Evolutionary conservation across 2,797 vertebrate species (phyloP).

Genomic region (Pseudocheirus occidentalis): DNA sequence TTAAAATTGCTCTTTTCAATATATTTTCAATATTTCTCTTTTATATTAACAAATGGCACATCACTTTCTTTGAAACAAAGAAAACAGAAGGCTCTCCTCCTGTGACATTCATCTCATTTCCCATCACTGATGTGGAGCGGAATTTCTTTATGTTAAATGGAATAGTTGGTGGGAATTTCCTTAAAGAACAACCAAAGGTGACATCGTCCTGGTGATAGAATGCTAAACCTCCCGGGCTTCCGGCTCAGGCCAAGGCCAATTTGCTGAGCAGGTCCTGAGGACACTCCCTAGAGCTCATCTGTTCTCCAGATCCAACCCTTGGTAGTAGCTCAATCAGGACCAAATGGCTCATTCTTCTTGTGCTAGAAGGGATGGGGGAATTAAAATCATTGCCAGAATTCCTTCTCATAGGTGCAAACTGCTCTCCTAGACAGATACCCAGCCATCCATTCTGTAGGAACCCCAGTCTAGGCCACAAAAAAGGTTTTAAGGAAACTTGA

Average conservation of each 20-base stretch:
- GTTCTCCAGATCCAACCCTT: background rate
- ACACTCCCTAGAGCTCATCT: background rate
- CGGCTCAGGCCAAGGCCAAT: constrained; percentile 66
- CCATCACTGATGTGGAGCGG: constrained; percentile 88
- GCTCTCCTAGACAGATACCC: background rate
- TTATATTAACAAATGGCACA: constrained; percentile 99
- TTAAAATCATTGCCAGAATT: background rate
- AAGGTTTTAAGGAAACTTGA: background rate
- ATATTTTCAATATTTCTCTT: constrained; percentile 99
- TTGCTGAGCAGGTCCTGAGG: constrained; percentile 60
- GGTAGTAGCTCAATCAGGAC: background rate
- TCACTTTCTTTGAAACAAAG: constrained; percentile 99
- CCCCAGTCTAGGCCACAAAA: background rate
- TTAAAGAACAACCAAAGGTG: constrained; percentile 87
- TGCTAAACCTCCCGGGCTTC: background rate
- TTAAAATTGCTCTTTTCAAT: constrained; percentile 99
- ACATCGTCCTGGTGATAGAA: constrained; percentile 44
- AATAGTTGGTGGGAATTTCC: constrained; percentile 82
- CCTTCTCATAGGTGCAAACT: background rate
- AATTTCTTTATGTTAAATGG: constrained; percentile 82
- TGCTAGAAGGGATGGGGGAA: background rate
- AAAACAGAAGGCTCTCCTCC: constrained; percentile 95
- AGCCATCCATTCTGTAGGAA: background rate
- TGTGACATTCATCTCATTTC: constrained; percentile 96
- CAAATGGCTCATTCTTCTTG: constrained; percentile 46